Percentiles rank a stretch among this genome's conserved stretches.
phyloP scores from a whole-genome alignment of 2,888 invertebrate species.

The Metallyticus violacea region DNA sequence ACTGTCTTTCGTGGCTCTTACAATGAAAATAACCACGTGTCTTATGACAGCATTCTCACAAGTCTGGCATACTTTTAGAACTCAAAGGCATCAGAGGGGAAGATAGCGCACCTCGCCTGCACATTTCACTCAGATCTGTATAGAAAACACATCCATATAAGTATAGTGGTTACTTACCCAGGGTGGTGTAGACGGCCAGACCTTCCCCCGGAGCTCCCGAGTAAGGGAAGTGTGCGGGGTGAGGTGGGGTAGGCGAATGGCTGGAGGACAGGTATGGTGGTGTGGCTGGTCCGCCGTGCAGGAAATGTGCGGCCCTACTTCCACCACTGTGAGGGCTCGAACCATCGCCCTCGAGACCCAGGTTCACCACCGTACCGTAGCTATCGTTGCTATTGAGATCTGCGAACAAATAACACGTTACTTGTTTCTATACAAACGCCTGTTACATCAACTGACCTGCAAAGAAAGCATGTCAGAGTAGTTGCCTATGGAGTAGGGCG shows the following conservation, averaged over 20 bases:
- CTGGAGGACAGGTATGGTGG: slow-evolving; percentile 72
- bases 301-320: slow-evolving; percentile 56
- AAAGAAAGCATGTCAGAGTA: too few species aligned
- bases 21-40: too few species aligned
- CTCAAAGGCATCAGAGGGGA: too few species aligned
- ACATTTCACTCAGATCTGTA: too few species aligned
- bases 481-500: too few species aligned
- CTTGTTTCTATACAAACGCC: too few species aligned
- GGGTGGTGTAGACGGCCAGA: slow-evolving; percentile 79
- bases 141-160: too few species aligned
- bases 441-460: too few species aligned
- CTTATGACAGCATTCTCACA: too few species aligned
- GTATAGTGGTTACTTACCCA: slow-evolving; percentile 68
- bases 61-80: too few species aligned
- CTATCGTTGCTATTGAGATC: slow-evolving; percentile 84
- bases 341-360: slow-evolving; percentile 78
- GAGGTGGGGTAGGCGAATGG: slow-evolving; percentile 52
- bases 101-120: too few species aligned
- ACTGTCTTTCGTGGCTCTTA: too few species aligned
- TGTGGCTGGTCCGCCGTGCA: slow-evolving; percentile 62
- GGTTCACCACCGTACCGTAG: slow-evolving; percentile 79
- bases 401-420: slow-evolving; percentile 43
- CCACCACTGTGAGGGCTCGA: slow-evolving; percentile 63
- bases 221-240: slow-evolving; percentile 61
- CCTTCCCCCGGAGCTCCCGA: slow-evolving; percentile 59